Percentiles rank a stretch among this genome's conserved stretches.
Conservation (phyloP, 2,888 invertebrate species). For the Epirrhoe alternata region DNA sequence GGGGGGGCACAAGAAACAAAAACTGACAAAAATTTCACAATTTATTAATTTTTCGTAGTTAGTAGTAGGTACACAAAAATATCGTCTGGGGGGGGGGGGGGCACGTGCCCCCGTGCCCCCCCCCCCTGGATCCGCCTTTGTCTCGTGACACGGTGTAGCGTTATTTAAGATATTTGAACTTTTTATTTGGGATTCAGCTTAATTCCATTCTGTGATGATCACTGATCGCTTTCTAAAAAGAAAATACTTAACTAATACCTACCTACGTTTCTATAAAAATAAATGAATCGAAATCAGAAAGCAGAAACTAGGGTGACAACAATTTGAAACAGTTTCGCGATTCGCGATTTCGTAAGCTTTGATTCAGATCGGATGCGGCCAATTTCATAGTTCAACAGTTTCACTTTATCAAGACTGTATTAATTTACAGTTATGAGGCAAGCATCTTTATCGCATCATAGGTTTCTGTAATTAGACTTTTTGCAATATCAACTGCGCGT, state of each 20-base stretch:
- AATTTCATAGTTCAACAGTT: conserved; percentile 23
- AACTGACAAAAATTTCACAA: no score
- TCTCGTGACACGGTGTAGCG: neutral
- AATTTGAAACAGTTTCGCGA: conserved; percentile 22
- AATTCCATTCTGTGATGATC: neutral
- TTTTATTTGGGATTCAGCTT: neutral
- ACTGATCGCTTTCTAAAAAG: conserved; percentile 20
- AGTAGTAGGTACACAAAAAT: no score
- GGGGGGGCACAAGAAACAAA: no score
- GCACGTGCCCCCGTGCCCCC: no score
- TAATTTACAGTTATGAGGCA: conserved; percentile 35
- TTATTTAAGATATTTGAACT: neutral
- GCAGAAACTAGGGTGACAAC: conserved; percentile 24
- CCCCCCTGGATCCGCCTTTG: no score
- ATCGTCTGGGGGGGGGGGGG: no score
- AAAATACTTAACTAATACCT: no score
- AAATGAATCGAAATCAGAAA: conserved; percentile 24
- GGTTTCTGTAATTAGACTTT: conserved; percentile 62
- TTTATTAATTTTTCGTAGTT: no score
- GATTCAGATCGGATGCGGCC: conserved; percentile 20
- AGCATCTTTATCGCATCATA: conserved; percentile 64
- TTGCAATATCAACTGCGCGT: conserved; percentile 68
- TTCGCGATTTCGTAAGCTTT: conserved; percentile 20
- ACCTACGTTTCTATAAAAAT: no score
- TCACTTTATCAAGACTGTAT: conserved; percentile 28